phyloP scores from a whole-genome alignment of 1,140 invertebrate species.

The Dufourea novaeangliae region DNA sequence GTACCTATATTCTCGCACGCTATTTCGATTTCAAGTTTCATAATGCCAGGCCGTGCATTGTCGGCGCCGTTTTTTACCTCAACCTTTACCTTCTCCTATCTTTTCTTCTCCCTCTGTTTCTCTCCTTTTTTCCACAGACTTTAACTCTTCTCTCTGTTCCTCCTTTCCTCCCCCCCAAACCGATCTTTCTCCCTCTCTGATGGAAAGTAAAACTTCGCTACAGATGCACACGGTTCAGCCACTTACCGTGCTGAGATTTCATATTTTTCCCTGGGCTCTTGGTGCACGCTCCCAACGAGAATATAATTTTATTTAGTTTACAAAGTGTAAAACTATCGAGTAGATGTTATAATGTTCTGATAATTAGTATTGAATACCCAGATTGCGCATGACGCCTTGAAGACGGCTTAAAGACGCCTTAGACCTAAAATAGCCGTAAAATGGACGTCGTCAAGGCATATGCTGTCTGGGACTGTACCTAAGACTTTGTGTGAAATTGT shows the following conservation, averaged over 20 bases:
- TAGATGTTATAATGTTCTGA: no score
- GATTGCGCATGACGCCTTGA: no score
- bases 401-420: no score
- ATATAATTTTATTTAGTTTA: conserved; percentile 2
- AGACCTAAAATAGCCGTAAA: no score
- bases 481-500: no score
- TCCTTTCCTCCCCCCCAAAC: neutral
- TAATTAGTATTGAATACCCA: no score
- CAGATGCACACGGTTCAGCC: conserved; percentile 24
- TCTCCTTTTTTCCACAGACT: neutral
- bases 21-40: conserved; percentile 70
- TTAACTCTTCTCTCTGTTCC: conserved; percentile 1
- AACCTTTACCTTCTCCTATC: conserved; percentile 21
- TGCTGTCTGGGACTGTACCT: no score
- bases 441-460: no score
- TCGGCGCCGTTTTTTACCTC: conserved; percentile 17
- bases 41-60: conserved; percentile 45
- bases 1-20: conserved; percentile 29
- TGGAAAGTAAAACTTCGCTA: conserved; percentile 26
- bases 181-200: neutral
- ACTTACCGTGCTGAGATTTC: conserved; percentile 20
- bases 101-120: neutral
- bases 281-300: neutral
- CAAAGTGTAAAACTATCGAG: no score
- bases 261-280: neutral